These are phyloP conservation scores for Microplitis demolitor DNA, from an alignment of 1,140 invertebrate genomes.

Conservation along the genomic window DNA sequence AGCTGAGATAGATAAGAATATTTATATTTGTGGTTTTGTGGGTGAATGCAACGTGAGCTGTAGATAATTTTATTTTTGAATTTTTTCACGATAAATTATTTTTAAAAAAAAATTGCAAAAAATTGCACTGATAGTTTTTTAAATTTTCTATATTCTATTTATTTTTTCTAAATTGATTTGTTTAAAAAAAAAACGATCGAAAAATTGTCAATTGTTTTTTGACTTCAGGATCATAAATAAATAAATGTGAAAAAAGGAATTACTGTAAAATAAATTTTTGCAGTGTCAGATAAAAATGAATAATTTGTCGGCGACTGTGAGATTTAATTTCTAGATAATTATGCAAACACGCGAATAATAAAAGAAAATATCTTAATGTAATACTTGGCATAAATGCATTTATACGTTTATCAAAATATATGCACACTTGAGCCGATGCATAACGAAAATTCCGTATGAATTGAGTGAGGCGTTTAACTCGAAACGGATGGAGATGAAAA, in stretches of 20 bases:
- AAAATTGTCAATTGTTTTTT: no score
- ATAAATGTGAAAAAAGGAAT: no score
- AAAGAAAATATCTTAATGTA: background rate
- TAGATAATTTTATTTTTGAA: background rate
- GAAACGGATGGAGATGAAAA: constrained; percentile 6
- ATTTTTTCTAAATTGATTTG: no score
- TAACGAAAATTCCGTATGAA: constrained; percentile 20
- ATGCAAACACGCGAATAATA: background rate
- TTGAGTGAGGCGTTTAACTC: constrained; percentile 19
- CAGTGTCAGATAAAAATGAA: no score
- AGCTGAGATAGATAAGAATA: background rate
- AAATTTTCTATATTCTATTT: no score
- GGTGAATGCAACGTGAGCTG: background rate
- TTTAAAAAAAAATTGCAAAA: no score
- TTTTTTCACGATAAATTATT: no score
- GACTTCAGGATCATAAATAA: no score
- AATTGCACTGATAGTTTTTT: no score
- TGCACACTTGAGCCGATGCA: background rate
- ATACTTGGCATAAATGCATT: constrained; percentile 8
- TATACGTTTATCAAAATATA: background rate
- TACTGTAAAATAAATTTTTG: no score
- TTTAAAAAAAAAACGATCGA: no score
- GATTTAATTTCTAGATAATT: background rate
- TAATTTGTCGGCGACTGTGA: no score
- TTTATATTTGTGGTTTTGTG: background rate